Percentiles rank a stretch among this genome's conserved stretches.
phyloP scores from a whole-genome alignment of 2,797 vertebrate species.

The Acomys russatus region DNA sequence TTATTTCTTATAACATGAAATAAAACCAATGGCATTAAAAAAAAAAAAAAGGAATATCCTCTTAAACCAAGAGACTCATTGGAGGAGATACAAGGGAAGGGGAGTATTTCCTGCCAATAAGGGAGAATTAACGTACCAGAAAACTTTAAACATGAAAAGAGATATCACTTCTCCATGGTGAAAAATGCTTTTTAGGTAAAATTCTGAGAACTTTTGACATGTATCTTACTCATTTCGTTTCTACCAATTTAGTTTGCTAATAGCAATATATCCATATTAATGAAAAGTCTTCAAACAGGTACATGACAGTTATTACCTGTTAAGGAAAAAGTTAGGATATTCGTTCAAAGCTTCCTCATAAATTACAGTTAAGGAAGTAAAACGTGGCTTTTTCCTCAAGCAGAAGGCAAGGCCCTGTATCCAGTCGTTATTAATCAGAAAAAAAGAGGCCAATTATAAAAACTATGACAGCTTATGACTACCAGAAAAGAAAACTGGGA shows the following conservation, averaged over 20 bases:
- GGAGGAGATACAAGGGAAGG: not conserved
- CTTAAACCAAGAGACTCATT: not conserved
- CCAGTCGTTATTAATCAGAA: conserved; percentile 77
- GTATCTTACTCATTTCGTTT: conserved; percentile 81
- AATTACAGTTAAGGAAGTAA: conserved; percentile 77
- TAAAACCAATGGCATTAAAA: too few species aligned
- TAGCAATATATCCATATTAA: conserved; percentile 78
- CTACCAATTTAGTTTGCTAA: conserved; percentile 75
- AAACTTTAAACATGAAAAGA: not conserved
- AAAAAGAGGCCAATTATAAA: conserved; percentile 77
- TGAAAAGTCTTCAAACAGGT: conserved; percentile 81
- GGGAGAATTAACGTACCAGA: not conserved
- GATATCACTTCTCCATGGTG: not conserved
- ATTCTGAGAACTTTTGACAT: conserved; percentile 66
- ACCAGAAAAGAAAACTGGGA: conserved; percentile 56
- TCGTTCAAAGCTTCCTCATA: conserved; percentile 73
- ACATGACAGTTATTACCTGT: conserved; percentile 79
- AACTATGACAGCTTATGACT: conserved; percentile 68
- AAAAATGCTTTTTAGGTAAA: conserved; percentile 43
- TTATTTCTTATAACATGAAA: too few species aligned
- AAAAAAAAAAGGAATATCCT: not conserved
- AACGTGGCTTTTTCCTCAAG: conserved; percentile 77
- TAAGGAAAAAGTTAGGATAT: conserved; percentile 22
- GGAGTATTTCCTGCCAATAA: not conserved
- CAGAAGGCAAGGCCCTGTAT: conserved; percentile 70